These are phyloP conservation scores for Penelope pileata DNA, from an alignment of 2,113 vertebrate species.

Conservation along the genomic window DNA sequence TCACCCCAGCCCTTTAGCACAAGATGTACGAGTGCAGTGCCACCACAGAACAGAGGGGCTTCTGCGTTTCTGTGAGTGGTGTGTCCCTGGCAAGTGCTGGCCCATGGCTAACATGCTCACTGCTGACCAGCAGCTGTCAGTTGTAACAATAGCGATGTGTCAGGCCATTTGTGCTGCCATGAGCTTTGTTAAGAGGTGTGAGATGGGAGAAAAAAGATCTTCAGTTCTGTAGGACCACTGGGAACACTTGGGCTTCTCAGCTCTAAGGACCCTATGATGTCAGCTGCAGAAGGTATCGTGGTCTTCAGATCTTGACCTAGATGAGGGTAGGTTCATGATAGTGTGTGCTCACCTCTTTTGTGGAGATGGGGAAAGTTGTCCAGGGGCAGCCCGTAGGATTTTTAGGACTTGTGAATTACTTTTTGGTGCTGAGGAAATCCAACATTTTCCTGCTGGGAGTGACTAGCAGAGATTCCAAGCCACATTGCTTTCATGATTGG, in stretches of 20 bases:
- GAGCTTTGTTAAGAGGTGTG: not conserved
- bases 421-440: not conserved
- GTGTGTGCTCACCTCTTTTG: not conserved
- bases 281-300: not conserved
- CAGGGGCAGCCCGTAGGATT: not conserved
- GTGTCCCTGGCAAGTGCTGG: not conserved
- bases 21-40: not conserved
- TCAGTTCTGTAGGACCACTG: not conserved
- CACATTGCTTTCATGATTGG: not conserved
- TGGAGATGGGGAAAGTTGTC: not conserved
- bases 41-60: not conserved
- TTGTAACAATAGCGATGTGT: not conserved
- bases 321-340: not conserved
- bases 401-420: not conserved
- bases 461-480: not conserved
- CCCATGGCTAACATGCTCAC: not conserved
- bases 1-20: slow-evolving; percentile 32
- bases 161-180: not conserved
- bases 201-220: not conserved
- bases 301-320: not conserved
- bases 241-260: not conserved
- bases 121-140: not conserved
- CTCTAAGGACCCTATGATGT: not conserved
- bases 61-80: accelerated
- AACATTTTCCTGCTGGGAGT: not conserved